Evolutionary conservation across 2,113 vertebrate genomes (phyloP).

Genomic region (Pterocles orientalis): DNA sequence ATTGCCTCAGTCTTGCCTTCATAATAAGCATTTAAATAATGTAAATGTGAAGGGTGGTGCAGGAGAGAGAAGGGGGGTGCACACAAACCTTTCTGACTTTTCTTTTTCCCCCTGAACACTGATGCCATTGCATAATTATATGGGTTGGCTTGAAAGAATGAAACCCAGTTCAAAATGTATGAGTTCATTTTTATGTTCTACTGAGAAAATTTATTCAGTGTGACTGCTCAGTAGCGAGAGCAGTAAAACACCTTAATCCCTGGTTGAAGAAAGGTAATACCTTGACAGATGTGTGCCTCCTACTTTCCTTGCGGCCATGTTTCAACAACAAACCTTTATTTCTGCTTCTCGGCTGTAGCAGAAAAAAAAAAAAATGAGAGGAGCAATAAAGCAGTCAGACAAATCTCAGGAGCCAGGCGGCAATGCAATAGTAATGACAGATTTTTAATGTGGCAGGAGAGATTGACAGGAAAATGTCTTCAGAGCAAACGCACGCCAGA

Average conservation of each 20-base stretch:
- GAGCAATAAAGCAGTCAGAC: constrained; percentile 86
- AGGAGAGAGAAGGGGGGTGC: not conserved
- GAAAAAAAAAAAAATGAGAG: constrained; percentile 78
- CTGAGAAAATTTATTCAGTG: constrained; percentile 87
- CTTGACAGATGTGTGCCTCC: constrained; percentile 93
- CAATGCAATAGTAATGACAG: constrained; percentile 85
- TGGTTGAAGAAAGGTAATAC: constrained; percentile 93
- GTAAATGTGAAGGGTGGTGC: constrained; percentile 42
- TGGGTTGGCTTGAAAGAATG: constrained; percentile 75
- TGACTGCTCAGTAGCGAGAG: constrained; percentile 82
- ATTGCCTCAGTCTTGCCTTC: not conserved
- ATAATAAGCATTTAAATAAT: constrained; percentile 65
- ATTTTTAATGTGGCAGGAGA: constrained; percentile 92
- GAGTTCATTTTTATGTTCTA: constrained; percentile 85
- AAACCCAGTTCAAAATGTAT: constrained; percentile 79
- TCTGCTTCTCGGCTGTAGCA: constrained; percentile 85
- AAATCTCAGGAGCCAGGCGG: constrained; percentile 89
- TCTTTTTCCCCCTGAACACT: constrained; percentile 40
- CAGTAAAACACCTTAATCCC: constrained; percentile 89
- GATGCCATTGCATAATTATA: constrained; percentile 75
- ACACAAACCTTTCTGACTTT: constrained; percentile 55
- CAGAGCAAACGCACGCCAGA: constrained; percentile 94
- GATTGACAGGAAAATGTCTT: constrained; percentile 97
- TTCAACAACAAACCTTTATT: constrained; percentile 85
- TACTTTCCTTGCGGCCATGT: constrained; percentile 89